A percentile compares a stretch with the other conserved stretches of the same genome.
These are phyloP conservation scores for Corapipo altera DNA, from an alignment of 2,113 vertebrate species.

Conservation along the genomic window DNA sequence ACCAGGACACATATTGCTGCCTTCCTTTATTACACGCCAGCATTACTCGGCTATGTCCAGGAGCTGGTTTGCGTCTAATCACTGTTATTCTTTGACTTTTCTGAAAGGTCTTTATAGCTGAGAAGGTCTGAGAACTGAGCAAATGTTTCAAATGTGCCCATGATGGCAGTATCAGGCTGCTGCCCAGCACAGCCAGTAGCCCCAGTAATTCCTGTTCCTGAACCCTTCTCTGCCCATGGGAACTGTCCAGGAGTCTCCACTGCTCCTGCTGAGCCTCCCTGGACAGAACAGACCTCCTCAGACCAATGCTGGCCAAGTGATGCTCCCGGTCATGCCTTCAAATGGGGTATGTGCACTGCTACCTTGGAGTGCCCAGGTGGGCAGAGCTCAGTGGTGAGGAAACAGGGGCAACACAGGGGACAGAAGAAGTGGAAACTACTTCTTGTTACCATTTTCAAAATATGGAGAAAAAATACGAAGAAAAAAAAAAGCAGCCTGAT, in stretches of 20 bases:
- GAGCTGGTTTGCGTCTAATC: background rate
- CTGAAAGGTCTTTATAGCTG: background rate
- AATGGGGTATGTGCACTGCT: background rate
- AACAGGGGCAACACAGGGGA: background rate
- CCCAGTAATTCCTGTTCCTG: background rate
- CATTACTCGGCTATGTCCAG: background rate
- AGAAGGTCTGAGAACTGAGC: background rate
- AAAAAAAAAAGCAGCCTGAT: background rate
- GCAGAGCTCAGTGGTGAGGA: background rate
- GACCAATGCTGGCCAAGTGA: fast-evolving
- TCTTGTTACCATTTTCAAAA: background rate
- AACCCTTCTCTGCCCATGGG: background rate
- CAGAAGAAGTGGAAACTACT: background rate
- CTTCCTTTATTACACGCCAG: fast-evolving
- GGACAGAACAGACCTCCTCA: background rate
- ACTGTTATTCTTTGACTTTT: background rate
- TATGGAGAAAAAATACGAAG: fast-evolving
- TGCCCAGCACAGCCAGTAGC: background rate
- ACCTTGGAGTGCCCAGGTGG: fast-evolving
- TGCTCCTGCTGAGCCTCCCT: background rate
- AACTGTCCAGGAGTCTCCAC: background rate
- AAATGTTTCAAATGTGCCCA: background rate
- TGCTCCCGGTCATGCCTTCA: background rate
- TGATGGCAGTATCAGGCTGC: background rate
- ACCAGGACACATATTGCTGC: background rate